Evolutionary conservation across 2,113 vertebrate species (phyloP).

Genomic region (Malurus melanocephalus): DNA sequence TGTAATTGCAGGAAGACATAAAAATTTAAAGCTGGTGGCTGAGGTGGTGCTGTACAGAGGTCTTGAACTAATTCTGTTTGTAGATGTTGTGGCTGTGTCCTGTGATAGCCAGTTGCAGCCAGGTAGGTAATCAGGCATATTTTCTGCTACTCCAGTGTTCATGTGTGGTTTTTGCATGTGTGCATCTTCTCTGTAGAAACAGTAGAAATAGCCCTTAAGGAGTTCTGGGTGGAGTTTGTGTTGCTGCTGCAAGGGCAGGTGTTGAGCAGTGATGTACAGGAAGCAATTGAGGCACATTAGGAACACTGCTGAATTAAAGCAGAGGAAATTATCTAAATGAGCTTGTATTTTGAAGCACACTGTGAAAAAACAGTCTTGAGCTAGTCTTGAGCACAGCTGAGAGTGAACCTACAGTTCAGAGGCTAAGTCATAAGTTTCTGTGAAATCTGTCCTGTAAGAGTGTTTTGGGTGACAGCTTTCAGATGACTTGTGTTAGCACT

Average conservation of each 20-base stretch:
- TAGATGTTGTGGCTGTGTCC: not conserved
- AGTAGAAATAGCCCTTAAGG: not conserved
- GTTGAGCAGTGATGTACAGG: not conserved
- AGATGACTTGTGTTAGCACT: not conserved
- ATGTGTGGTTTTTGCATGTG: not conserved
- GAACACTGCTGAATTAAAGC: not conserved
- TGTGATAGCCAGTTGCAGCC: not conserved
- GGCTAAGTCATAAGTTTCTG: not conserved
- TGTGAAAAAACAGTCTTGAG: not conserved
- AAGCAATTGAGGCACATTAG: not conserved
- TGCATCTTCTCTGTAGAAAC: not conserved
- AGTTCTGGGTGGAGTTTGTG: not conserved
- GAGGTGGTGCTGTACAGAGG: not conserved
- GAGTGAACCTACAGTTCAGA: not conserved
- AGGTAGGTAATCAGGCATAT: not conserved
- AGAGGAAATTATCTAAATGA: not conserved
- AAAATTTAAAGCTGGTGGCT: not conserved
- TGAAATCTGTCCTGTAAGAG: not conserved
- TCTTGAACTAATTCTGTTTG: not conserved
- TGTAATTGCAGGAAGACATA: not conserved
- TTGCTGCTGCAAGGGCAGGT: not conserved
- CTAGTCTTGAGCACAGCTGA: not conserved
- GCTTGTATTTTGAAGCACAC: not conserved
- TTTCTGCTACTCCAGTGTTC: not conserved
- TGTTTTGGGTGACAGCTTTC: not conserved